Conservation (phyloP, 2,888 invertebrate genomes). For the Lasioglossum leucozonium region DNA sequence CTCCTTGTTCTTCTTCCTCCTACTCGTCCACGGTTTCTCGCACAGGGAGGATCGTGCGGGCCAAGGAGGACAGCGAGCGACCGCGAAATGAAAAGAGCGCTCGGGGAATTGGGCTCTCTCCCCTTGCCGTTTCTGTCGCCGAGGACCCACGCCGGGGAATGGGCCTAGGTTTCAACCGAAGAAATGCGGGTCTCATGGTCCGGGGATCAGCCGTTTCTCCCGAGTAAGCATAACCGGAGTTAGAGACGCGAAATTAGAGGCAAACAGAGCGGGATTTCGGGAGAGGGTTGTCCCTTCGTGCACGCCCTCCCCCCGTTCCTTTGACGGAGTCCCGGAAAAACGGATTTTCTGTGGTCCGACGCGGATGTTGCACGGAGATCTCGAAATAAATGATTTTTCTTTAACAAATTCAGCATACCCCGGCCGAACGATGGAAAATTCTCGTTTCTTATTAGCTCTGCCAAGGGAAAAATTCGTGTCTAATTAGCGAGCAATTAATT, state of each 20-base stretch:
- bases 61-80: neutral
- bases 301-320: too few relatives aligned
- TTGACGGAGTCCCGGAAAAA: neutral
- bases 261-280: neutral
- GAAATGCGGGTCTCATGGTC: neutral
- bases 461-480: neutral
- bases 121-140: neutral
- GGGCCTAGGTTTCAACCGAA: neutral
- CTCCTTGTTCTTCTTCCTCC: neutral
- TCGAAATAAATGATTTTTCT: too few relatives aligned
- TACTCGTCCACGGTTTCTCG: neutral
- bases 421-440: neutral
- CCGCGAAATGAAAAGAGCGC: neutral
- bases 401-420: too few relatives aligned
- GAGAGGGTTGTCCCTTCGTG: neutral
- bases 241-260: neutral
- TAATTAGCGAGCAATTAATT: slow-evolving; percentile 6
- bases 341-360: neutral
- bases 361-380: too few relatives aligned
- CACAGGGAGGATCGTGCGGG: neutral
- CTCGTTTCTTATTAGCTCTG: neutral
- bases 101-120: neutral
- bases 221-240: neutral
- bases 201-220: neutral
- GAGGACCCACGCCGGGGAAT: neutral